Conservation (phyloP, 2,888 invertebrate species). For the Pelosia muscerda region DNA sequence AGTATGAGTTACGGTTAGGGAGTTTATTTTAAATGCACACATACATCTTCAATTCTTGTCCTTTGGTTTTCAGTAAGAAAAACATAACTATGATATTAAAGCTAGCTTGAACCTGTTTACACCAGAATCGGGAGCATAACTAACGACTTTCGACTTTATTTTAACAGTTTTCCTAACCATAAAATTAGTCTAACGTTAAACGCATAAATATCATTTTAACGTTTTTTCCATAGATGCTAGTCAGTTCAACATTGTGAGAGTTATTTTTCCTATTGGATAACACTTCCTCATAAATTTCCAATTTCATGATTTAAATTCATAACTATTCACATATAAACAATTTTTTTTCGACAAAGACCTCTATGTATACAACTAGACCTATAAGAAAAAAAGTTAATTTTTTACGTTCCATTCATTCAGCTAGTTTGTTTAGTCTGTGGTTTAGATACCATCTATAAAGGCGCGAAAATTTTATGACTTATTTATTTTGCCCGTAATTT, state of each 20-base stretch:
- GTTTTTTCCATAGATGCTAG: conserved; percentile 12
- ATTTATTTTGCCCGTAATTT: no score
- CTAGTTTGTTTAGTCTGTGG: neutral
- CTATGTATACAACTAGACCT: neutral
- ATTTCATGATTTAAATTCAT: neutral
- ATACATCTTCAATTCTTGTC: neutral
- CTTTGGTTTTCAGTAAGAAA: conserved; percentile 5
- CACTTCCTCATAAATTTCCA: neutral
- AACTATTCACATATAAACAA: neutral
- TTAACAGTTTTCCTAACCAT: conserved; percentile 3
- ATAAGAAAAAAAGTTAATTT: neutral
- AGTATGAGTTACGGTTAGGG: neutral
- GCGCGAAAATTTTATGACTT: neutral
- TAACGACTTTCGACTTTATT: no score
- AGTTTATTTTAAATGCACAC: neutral
- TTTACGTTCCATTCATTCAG: neutral
- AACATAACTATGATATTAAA: conserved; percentile 10
- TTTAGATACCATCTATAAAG: neutral
- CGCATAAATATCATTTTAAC: conserved; percentile 7
- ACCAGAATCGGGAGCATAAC: neutral
- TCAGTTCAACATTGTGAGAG: conserved; percentile 20
- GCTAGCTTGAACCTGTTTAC: conserved; percentile 8
- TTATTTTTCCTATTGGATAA: neutral
- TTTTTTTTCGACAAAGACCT: neutral
- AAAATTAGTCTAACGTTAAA: conserved; percentile 11